These are phyloP conservation scores for Tetragnatha versicolor DNA, from an alignment of 1,140 invertebrate genomes.

Conservation along the genomic window DNA sequence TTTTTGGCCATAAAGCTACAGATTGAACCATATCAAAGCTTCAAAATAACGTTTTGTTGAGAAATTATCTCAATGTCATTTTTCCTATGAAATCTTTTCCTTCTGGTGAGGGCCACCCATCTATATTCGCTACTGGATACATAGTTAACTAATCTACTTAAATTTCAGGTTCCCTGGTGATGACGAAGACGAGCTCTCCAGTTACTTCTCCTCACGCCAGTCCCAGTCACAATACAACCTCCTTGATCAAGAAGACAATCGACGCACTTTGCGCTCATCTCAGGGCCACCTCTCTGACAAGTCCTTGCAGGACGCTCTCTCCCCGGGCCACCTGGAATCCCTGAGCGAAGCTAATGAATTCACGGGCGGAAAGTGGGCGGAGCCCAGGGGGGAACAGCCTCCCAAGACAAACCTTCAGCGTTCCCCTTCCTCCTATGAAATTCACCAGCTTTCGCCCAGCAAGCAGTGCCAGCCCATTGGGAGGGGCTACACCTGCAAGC, in stretches of 20 bases:
- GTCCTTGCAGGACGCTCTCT: conserved; percentile 14
- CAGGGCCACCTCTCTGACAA: conserved; percentile 4
- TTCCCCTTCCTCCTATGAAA: conserved; percentile 51
- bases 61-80: neutral
- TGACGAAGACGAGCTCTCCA: conserved; percentile 52
- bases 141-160: neutral
- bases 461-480: conserved; percentile 19
- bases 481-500: conserved; percentile 34
- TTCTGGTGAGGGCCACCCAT: neutral
- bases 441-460: conserved; percentile 48
- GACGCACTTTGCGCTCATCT: conserved; percentile 6
- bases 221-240: conserved; percentile 43
- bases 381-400: conserved; percentile 18
- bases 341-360: conserved; percentile 44
- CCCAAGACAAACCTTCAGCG: conserved; percentile 28
- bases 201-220: conserved; percentile 52
- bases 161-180: conserved; percentile 32
- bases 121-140: neutral
- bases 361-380: conserved; percentile 52
- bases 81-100: neutral
- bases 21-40: too few species aligned
- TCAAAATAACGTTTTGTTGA: neutral
- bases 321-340: conserved; percentile 34
- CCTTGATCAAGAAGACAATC: conserved; percentile 50
- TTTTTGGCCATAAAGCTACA: too few species aligned